These are phyloP conservation scores for Bicyclus anynana DNA, from an alignment of 1,140 invertebrate species.

Conservation along the genomic window DNA sequence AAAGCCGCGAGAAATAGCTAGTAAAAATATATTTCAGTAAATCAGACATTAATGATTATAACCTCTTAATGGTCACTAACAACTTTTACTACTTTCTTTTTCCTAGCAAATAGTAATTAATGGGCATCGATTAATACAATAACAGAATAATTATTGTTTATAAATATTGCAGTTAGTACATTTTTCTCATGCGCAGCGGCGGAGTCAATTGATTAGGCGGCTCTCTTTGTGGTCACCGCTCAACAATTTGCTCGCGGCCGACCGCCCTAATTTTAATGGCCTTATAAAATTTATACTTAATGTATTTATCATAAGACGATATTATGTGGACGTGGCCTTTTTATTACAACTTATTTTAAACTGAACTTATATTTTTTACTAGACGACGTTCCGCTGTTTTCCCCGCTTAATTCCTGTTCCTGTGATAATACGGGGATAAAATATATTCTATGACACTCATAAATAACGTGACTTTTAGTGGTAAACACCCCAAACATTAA, in stretches of 20 bases:
- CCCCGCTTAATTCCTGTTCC: too few relatives aligned
- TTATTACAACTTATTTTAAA: neutral
- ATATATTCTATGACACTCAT: too few relatives aligned
- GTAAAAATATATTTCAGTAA: too few relatives aligned
- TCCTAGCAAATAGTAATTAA: neutral
- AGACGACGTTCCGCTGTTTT: too few relatives aligned
- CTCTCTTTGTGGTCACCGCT: conserved; percentile 62
- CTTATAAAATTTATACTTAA: conserved; percentile 77
- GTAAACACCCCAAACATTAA: too few relatives aligned
- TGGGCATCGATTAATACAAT: conserved; percentile 1
- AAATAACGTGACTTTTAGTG: too few relatives aligned
- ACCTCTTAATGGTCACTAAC: neutral
- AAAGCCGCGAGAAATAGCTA: too few relatives aligned
- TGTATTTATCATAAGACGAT: conserved; percentile 68
- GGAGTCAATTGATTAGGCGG: conserved; percentile 71
- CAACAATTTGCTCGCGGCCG: conserved; percentile 72
- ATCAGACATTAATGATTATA: too few relatives aligned
- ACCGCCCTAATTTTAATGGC: conserved; percentile 76
- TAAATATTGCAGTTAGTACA: conserved; percentile 28
- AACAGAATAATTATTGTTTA: conserved; percentile 19
- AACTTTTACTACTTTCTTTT: neutral
- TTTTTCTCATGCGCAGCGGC: conserved; percentile 26
- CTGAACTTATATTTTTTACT: too few relatives aligned
- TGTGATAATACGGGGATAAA: too few relatives aligned
- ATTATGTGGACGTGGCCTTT: conserved; percentile 34